Base-by-base conservation (phyloP, 2,888 invertebrate genomes). In the Melangyna quadrimaculata region DNA sequence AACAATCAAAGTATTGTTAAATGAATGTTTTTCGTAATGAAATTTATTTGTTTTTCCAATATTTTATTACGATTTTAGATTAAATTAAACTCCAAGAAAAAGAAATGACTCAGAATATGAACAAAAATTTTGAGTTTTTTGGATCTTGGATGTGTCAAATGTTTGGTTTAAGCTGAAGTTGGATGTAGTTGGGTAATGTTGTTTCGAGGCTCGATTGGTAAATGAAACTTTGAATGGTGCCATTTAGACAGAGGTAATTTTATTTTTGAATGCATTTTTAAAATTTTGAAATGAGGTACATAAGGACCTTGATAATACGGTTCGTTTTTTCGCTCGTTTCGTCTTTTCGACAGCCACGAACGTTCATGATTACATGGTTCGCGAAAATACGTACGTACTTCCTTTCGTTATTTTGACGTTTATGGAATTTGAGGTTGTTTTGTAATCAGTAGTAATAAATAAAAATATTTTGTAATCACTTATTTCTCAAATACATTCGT, bases 81-180 rank as follows among this genome's bases (percentile, higher is more conserved):
- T 35, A 53, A 35, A 55, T 27, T 32, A 10, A n/a, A n/a, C n/a
- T n/a, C n/a, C n/a, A n/a, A n/a, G n/a, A n/a, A n/a, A 3, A 17
- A 22, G 45, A 78, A 71, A 75, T 84, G 83, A 84, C 70, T 84
- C 83, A 83, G 74, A 78, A 45, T 29, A 9, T 2, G 10, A 45
- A 14, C 32, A 45, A 72, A 70, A 71, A 63, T 65, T 65, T 19
- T 5, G 63, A n/a, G n/a, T n/a, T 53, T 71, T 43, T 53, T 65
- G 17, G 17, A 24, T 5, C 24, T 3, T 27, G 57, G 4, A 45
- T 57, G 35, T 78, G 78, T 72, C 78, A 78, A 57, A 43, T 43
- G 8, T 43, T 17, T 10, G 8, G n/a, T 7, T 2, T 4, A 17
- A 12, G 12, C 0, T 45, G 71, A 72, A 78, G 78, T 55, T 48